Percentiles rank a stretch among this genome's conserved stretches.
phyloP scores from a whole-genome alignment of 2,888 invertebrate species.

The Drosophila pegasa region DNA sequence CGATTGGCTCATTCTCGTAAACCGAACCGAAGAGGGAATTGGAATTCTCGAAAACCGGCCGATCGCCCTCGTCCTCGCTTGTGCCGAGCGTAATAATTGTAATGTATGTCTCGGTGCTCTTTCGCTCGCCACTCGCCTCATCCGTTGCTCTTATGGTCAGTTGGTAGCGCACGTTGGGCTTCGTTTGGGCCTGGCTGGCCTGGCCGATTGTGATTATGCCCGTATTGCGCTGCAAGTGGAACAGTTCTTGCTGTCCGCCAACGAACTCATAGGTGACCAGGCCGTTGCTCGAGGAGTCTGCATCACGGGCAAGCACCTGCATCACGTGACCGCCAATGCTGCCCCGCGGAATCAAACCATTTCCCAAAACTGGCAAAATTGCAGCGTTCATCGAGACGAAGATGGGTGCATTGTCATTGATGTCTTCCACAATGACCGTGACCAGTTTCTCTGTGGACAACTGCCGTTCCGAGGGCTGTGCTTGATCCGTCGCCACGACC shows the following conservation, averaged over 20 bases:
- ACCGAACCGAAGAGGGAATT: conserved; percentile 91
- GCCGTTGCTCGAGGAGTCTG: conserved; percentile 96
- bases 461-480: conserved; percentile 89
- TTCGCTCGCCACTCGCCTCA: conserved; percentile 94
- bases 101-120: conserved; percentile 94
- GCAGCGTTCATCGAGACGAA: conserved; percentile 97
- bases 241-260: conserved; percentile 91
- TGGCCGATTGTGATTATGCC: conserved; percentile 90
- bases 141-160: conserved; percentile 95
- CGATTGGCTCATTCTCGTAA: conserved; percentile 94
- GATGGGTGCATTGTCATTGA: conserved; percentile 96
- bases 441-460: conserved; percentile 96
- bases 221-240: conserved; percentile 92
- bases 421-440: conserved; percentile 96
- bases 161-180: conserved; percentile 91
- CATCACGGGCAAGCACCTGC: conserved; percentile 92
- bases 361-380: conserved; percentile 86
- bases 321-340: conserved; percentile 89
- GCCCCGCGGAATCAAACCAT: conserved; percentile 80
- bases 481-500: conserved; percentile 95
- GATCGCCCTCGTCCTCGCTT: conserved; percentile 74
- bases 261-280: conserved; percentile 95
- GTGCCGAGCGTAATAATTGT: conserved; percentile 91
- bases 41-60: conserved; percentile 87
- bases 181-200: conserved; percentile 84